Conservation (phyloP, 2,113 vertebrate genomes). For the Anthoscopus minutus region DNA sequence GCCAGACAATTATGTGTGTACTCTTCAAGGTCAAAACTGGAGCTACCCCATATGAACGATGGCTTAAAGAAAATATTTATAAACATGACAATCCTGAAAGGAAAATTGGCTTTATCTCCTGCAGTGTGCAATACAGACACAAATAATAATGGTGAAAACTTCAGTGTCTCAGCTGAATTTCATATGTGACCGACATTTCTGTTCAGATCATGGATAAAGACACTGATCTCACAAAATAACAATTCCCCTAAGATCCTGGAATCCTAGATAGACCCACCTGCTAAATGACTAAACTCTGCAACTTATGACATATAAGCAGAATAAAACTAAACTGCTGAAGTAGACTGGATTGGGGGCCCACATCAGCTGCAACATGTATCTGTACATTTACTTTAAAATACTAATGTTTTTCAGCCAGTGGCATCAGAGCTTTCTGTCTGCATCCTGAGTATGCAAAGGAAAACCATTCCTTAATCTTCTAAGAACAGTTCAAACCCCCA, state of each 20-base stretch:
- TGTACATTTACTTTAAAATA: neutral
- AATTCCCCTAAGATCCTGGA: neutral
- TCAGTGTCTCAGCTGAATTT: neutral
- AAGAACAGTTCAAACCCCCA: neutral
- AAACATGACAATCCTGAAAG: neutral
- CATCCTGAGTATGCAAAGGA: slow-evolving; percentile 1
- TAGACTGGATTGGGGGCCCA: neutral
- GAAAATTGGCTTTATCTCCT: neutral
- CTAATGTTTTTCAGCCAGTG: neutral
- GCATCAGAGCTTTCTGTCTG: neutral
- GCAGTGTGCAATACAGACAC: neutral
- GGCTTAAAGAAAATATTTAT: neutral
- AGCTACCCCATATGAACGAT: neutral
- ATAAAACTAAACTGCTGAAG: neutral
- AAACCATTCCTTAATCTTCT: slow-evolving; percentile 32
- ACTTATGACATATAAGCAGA: neutral
- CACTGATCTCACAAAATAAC: neutral
- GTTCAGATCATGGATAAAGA: neutral
- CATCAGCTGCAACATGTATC: neutral
- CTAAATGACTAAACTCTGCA: neutral
- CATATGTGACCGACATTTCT: neutral
- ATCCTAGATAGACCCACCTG: neutral
- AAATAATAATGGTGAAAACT: neutral
- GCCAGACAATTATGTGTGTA: rapidly evolving
- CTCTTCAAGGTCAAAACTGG: neutral